phyloP scores from a whole-genome alignment of 2,888 invertebrate genomes.

The Yponomeuta cagnagella region DNA sequence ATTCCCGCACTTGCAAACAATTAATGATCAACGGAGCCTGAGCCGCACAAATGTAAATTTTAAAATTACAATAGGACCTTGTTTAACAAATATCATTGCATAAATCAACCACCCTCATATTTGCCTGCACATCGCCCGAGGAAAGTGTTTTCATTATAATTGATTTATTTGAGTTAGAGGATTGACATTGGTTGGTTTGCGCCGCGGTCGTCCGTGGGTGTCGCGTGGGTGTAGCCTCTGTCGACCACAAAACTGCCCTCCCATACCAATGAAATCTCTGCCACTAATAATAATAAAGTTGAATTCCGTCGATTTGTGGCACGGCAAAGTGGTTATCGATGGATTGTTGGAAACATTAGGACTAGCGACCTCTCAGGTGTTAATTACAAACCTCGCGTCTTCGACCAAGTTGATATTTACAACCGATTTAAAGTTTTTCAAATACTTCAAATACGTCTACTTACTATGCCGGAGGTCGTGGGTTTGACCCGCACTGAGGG shows the following conservation, averaged over 20 bases:
- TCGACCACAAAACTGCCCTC: background rate
- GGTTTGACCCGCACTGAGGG: too few species aligned
- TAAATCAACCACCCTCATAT: slow-evolving; percentile 55
- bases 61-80: slow-evolving; percentile 9
- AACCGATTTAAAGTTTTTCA: slow-evolving; percentile 7
- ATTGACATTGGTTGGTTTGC: slow-evolving; percentile 28
- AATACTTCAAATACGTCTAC: background rate
- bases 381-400: slow-evolving; percentile 40
- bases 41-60: background rate
- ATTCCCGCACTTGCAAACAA: background rate
- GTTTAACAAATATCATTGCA: slow-evolving; percentile 38
- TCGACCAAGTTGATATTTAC: slow-evolving; percentile 18
- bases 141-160: slow-evolving; percentile 35
- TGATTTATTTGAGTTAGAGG: slow-evolving; percentile 40
- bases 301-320: background rate
- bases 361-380: slow-evolving; percentile 43
- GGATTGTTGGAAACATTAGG: background rate
- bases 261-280: background rate
- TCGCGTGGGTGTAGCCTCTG: slow-evolving; percentile 28
- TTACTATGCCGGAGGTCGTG: too few species aligned
- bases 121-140: slow-evolving; percentile 25
- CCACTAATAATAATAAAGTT: background rate
- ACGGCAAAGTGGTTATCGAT: background rate
- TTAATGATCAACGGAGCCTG: background rate
- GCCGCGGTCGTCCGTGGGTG: slow-evolving; percentile 24